Percentiles rank a stretch among this genome's conserved stretches.
phyloP scores from a whole-genome alignment of 2,888 invertebrate species.

The Lydus trimaculatus region DNA sequence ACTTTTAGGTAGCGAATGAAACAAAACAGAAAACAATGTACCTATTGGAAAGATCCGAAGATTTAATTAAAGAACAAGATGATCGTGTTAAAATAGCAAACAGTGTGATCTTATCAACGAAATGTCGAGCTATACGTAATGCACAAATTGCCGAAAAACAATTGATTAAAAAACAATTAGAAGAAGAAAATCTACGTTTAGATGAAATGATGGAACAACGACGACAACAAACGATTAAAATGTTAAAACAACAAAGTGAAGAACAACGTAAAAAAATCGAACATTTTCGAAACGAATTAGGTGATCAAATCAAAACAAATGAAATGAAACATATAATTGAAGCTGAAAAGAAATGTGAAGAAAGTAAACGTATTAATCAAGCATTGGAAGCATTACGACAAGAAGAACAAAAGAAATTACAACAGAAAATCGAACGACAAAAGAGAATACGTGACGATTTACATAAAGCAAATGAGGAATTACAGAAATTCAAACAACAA shows the following conservation, averaged over 20 bases:
- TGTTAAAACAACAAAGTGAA: slow-evolving; percentile 63
- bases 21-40: slow-evolving; percentile 62
- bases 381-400: slow-evolving; percentile 71
- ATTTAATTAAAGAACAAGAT: slow-evolving; percentile 66
- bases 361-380: slow-evolving; percentile 69
- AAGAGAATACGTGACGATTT: slow-evolving; percentile 67
- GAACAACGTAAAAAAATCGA: slow-evolving; percentile 36
- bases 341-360: slow-evolving; percentile 73
- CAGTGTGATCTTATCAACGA: slow-evolving; percentile 80
- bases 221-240: slow-evolving; percentile 64
- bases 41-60: slow-evolving; percentile 63
- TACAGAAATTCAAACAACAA: slow-evolving; percentile 67
- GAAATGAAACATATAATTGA: slow-evolving; percentile 65
- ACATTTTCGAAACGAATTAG: slow-evolving; percentile 52
- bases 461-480: slow-evolving; percentile 68
- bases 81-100: slow-evolving; percentile 78
- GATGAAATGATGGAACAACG: slow-evolving; percentile 77
- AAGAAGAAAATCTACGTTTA: slow-evolving; percentile 66
- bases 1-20: slow-evolving; percentile 61
- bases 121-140: slow-evolving; percentile 84
- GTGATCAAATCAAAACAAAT: slow-evolving; percentile 64
- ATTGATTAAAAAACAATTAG: slow-evolving; percentile 65
- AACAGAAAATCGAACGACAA: slow-evolving; percentile 64
- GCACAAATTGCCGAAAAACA: slow-evolving; percentile 77
- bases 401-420: slow-evolving; percentile 68